Conservation (phyloP, 2,888 invertebrate genomes). For the Molanna angustata region DNA sequence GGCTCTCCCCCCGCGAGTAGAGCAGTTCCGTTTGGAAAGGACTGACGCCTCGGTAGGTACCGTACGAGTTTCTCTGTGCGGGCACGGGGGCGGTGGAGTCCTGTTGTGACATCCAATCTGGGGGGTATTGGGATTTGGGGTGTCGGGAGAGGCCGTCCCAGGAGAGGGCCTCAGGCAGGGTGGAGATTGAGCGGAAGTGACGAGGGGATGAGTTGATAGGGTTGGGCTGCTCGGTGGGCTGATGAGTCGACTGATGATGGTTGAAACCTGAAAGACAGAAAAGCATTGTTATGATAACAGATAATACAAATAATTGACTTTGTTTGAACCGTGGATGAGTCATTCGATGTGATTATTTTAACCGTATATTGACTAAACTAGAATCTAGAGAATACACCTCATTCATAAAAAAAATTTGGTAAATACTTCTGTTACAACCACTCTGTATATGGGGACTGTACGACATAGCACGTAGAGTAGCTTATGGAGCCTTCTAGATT, state of each 20-base stretch:
- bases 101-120: conserved; percentile 6
- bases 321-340: too few relatives aligned
- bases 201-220: conserved; percentile 22
- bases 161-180: conserved; percentile 17
- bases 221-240: conserved; percentile 6
- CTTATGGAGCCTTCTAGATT: too few relatives aligned
- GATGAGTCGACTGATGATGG: conserved; percentile 17
- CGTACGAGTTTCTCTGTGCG: conserved; percentile 8
- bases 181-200: conserved; percentile 23
- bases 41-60: background rate
- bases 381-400: too few relatives aligned
- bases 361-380: too few relatives aligned
- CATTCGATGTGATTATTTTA: too few relatives aligned
- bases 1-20: conserved; percentile 23
- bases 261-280: conserved; percentile 25
- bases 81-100: background rate
- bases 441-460: too few relatives aligned
- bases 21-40: conserved; percentile 13
- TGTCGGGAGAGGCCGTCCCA: conserved; percentile 5
- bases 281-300: background rate
- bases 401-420: too few relatives aligned
- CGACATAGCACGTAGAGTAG: too few relatives aligned
- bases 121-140: conserved; percentile 11
- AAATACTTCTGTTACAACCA: too few relatives aligned
- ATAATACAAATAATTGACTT: too few relatives aligned